Conservation (phyloP, 2,113 vertebrate genomes). For the Zosterops borbonicus region DNA sequence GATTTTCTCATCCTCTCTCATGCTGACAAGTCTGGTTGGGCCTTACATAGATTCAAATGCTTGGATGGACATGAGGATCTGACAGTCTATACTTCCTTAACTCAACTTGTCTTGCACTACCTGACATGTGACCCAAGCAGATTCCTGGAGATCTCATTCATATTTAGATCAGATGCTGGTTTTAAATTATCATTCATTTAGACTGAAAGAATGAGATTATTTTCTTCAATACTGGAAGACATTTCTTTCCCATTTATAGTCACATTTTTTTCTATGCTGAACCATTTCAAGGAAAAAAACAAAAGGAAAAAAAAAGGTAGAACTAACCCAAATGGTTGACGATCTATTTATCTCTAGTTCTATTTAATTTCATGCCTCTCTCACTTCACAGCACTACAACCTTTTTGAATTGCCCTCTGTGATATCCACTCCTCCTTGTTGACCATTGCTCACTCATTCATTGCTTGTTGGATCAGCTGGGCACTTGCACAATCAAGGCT, state of each 20-base stretch:
- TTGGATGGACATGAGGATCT: neutral
- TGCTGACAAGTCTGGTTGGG: neutral
- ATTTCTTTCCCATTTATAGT: neutral
- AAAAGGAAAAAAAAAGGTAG: neutral
- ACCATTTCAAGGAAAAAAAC: neutral
- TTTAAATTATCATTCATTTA: neutral
- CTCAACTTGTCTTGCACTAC: neutral
- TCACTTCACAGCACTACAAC: slow-evolving; percentile 57
- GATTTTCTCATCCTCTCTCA: neutral
- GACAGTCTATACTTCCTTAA: neutral
- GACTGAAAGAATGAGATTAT: neutral
- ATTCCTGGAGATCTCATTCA: neutral
- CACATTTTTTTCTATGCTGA: neutral
- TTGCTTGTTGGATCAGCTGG: slow-evolving; percentile 74
- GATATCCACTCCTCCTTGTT: slow-evolving; percentile 66
- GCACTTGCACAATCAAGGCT: slow-evolving; percentile 62
- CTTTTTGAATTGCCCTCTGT: slow-evolving; percentile 62
- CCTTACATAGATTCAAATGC: neutral
- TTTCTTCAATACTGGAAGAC: neutral
- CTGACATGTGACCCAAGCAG: neutral
- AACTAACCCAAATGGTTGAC: neutral
- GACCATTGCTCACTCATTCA: slow-evolving; percentile 70
- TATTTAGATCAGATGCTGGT: neutral
- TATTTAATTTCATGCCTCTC: slow-evolving; percentile 4
- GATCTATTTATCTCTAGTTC: neutral